Base-by-base conservation (phyloP, 2,888 invertebrate genomes). In the Leptopilina drosophilae region DNA sequence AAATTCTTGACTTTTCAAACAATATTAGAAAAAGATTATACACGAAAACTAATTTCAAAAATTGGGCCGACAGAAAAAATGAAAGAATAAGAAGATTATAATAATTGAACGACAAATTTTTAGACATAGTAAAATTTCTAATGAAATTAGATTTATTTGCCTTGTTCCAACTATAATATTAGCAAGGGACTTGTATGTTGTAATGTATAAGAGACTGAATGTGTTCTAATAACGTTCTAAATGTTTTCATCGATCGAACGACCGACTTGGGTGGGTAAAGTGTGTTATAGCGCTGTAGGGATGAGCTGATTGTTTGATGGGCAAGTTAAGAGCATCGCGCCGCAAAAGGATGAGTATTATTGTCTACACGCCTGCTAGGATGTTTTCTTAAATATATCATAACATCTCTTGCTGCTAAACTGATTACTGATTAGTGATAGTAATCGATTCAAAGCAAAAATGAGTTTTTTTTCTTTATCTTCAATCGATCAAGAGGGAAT, bases 201-300 rank as follows among this genome's bases (percentile, higher is more conserved):
- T 49, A 49, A 59, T 78, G 59, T 33, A 64, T 40, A n/a, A 7
- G 26, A 33, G 40, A 11, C 40, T 77, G 66, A 56, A 59, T 59
- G 46, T 53, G 15, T 3, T 20, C 62, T 46, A 56, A 56, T 77
- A 65, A 53, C 56, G 42, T 53, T 67, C 76, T 64, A 53, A 49
- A 42, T 15, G 77, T 64, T 15, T 8, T 67, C 64, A 77, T 80
- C 77, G 73, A 42, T 81, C 76, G 65, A 73, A 75, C 79, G 76
- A 77, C 76, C 78, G 78, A 81, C 80, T 83, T 73, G 67, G 80
- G 77, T 81, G 80, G 69, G 49, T 80, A 80, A 80, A 82, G 76
- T 78, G 73, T 76, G 81, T 80, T 80, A 80, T 79, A 78, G 79
- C 76, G 77, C 78, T 79, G 77, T 77, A 77, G 77, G 67, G 80